These are phyloP conservation scores for Rhinichthys osculus DNA, from an alignment of 2,797 vertebrate species.

Conservation along the genomic window DNA sequence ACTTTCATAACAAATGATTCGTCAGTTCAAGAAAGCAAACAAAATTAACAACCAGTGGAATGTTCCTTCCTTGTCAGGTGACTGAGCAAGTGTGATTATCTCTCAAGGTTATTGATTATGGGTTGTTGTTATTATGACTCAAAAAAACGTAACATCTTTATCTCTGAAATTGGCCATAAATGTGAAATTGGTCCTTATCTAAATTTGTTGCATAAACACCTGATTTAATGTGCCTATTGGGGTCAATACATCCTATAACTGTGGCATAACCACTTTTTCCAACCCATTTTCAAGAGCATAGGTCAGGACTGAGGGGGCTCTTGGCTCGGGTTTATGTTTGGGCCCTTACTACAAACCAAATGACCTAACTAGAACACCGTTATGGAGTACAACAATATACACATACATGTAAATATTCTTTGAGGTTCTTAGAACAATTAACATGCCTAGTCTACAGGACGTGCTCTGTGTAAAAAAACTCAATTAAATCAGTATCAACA, in stretches of 20 bases:
- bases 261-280: neutral
- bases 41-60: neutral
- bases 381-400: neutral
- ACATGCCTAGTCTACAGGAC: neutral
- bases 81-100: slow-evolving; percentile 7
- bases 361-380: neutral
- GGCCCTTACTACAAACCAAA: neutral
- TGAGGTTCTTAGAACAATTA: too few relatives aligned
- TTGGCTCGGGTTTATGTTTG: neutral
- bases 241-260: neutral
- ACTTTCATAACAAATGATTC: neutral
- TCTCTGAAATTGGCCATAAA: slow-evolving; percentile 44
- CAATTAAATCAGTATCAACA: neutral
- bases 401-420: neutral
- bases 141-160: slow-evolving; percentile 23
- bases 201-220: slow-evolving; percentile 49
- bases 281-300: neutral
- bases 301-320: neutral
- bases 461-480: neutral
- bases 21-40: neutral
- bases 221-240: neutral
- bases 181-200: slow-evolving; percentile 38
- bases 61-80: neutral
- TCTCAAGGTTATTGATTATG: slow-evolving; percentile 38
- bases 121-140: neutral